phyloP scores from a whole-genome alignment of 2,797 vertebrate species.

The Syncerus caffer region DNA sequence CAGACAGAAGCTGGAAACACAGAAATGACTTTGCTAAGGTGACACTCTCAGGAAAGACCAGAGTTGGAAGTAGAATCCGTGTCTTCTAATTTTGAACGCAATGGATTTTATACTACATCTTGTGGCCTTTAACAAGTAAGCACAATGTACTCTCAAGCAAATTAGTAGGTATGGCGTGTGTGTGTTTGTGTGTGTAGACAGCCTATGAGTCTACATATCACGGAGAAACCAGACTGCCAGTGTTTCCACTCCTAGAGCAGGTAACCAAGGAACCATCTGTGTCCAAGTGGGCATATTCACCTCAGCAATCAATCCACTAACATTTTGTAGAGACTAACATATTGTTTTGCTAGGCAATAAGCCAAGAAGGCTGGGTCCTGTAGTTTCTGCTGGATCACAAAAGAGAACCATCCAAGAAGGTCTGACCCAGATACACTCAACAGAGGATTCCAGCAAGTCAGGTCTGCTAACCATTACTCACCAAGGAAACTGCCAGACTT shows the following conservation, averaged over 20 bases:
- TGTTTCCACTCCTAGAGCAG: background rate
- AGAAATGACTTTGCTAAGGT: background rate
- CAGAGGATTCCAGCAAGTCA: background rate
- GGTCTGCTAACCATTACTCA: background rate
- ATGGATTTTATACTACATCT: background rate
- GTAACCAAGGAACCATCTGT: background rate
- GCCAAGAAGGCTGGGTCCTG: background rate
- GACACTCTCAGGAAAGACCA: background rate
- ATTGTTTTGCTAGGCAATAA: background rate
- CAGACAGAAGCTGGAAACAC: background rate
- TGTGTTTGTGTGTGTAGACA: background rate
- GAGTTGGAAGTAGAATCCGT: background rate
- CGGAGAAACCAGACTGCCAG: background rate
- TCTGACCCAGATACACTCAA: background rate
- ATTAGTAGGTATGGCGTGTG: background rate
- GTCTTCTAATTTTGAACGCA: background rate
- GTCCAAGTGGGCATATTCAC: background rate
- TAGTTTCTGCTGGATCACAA: background rate
- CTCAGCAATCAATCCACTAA: background rate
- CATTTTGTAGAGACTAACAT: background rate
- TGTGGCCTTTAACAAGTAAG: background rate
- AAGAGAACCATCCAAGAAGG: background rate
- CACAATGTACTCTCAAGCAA: background rate
- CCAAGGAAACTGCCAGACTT: background rate
- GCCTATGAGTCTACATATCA: background rate